phyloP scores from a whole-genome alignment of 2,113 vertebrate genomes.

The Oryzias curvinotus region DNA sequence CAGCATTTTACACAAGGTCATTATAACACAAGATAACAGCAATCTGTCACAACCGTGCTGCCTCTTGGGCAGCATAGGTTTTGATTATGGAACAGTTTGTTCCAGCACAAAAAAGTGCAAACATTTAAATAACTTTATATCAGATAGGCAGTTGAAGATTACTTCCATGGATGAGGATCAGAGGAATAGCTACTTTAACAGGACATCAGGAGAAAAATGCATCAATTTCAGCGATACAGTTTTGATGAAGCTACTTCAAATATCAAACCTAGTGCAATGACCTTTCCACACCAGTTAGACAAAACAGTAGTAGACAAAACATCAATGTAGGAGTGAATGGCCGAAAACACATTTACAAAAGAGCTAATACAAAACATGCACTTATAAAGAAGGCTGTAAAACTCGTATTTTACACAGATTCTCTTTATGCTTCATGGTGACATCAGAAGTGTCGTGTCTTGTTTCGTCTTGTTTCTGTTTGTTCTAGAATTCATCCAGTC shows the following conservation, averaged over 20 bases:
- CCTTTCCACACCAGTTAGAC: conserved; percentile 24
- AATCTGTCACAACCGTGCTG: conserved; percentile 3
- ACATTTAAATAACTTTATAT: conserved; percentile 22
- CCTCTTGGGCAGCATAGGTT: conserved; percentile 21
- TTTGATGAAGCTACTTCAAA: conserved; percentile 28
- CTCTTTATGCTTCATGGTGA: conserved; percentile 13
- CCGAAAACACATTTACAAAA: conserved; percentile 52
- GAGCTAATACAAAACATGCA: conserved; percentile 62
- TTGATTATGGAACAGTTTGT: conserved; percentile 3
- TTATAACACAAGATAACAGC: conserved; percentile 13
- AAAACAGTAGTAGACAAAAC: conserved; percentile 14
- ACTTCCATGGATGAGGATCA: conserved; percentile 29
- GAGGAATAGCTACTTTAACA: conserved; percentile 35
- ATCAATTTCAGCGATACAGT: conserved; percentile 23
- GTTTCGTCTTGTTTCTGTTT: conserved; percentile 1
- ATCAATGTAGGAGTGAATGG: conserved; percentile 23
- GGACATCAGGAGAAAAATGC: conserved; percentile 40
- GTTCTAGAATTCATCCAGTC: conserved; percentile 5
- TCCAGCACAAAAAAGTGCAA: conserved; percentile 4
- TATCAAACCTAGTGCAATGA: conserved; percentile 11
- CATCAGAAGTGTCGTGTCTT: conserved; percentile 18
- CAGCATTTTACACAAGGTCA: conserved; percentile 6
- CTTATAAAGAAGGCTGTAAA: conserved; percentile 33
- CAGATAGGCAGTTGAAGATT: conserved; percentile 27
- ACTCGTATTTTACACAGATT: conserved; percentile 23